Percentiles rank a stretch among this genome's conserved stretches.
Evolutionary conservation across 1,140 invertebrate genomes (phyloP).

Genomic region (Phthorimaea operculella): DNA sequence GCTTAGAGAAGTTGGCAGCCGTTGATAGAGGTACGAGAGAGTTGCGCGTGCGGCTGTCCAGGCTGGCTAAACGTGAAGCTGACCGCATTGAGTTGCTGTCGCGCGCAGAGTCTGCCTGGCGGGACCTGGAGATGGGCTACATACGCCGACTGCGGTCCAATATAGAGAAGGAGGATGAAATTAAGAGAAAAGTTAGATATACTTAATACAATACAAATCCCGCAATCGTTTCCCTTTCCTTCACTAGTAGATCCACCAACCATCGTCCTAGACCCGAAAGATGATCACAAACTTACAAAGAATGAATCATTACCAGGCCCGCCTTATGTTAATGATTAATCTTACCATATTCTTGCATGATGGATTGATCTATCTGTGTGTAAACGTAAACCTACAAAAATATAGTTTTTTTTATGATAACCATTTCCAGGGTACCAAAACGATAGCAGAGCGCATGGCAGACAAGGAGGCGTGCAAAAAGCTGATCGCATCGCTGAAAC

Average conservation of each 20-base stretch:
- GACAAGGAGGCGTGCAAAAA: constrained; percentile 28
- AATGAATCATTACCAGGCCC: too few relatives aligned
- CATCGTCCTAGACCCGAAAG: constrained; percentile 20
- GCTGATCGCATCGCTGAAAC: constrained; percentile 28
- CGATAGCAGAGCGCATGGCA: constrained; percentile 27
- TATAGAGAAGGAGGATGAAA: constrained; percentile 44
- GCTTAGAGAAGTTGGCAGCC: constrained; percentile 26
- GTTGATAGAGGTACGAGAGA: constrained; percentile 34
- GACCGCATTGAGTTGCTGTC: constrained; percentile 40
- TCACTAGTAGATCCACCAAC: too few relatives aligned
- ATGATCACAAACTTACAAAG: constrained; percentile 21
- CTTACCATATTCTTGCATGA: too few relatives aligned
- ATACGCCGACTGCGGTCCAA: constrained; percentile 33
- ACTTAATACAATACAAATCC: too few relatives aligned
- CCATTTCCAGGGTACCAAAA: too few relatives aligned
- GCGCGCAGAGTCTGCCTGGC: constrained; percentile 50
- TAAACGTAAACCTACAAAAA: too few relatives aligned
- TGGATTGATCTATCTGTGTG: too few relatives aligned
- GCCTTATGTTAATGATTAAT: too few relatives aligned
- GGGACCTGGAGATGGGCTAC: constrained; percentile 46
- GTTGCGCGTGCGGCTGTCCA: constrained; percentile 30
- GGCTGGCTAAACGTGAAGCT: constrained; percentile 36
- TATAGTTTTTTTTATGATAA: too few relatives aligned
- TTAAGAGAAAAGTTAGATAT: constrained; percentile 30
- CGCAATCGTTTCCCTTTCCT: too few relatives aligned